These are phyloP conservation scores for Punctoribates punctum DNA, from an alignment of 2,888 invertebrate genomes.

Conservation along the genomic window DNA sequence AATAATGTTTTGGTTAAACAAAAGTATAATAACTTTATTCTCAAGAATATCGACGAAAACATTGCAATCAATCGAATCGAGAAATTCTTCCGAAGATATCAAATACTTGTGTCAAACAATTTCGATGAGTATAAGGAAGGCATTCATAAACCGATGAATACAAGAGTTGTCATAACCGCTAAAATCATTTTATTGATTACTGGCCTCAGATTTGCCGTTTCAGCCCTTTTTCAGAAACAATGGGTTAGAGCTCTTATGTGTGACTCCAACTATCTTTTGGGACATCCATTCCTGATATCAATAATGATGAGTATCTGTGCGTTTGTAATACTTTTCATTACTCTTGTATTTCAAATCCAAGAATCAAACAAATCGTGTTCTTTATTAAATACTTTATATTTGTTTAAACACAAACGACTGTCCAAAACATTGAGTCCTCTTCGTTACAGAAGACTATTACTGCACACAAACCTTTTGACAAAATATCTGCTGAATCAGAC, in stretches of 20 bases:
- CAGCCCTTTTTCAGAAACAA: neutral
- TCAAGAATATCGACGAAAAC: neutral
- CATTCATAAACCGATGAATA: neutral
- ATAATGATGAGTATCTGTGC: neutral
- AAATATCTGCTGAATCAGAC: neutral
- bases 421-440: too few species aligned
- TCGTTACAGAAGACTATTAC: neutral
- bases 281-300: neutral
- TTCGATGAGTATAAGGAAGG: neutral
- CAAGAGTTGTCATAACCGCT: neutral
- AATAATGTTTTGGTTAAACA: too few species aligned
- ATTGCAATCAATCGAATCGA: neutral
- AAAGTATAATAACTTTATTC: neutral
- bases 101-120: neutral
- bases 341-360: neutral
- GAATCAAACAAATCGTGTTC: neutral
- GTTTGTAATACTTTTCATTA: neutral
- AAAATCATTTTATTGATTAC: neutral
- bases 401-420: too few species aligned
- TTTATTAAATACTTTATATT: too few species aligned
- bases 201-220: neutral
- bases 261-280: neutral
- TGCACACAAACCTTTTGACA: too few species aligned
- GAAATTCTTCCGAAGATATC: neutral
- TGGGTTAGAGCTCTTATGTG: neutral